Evolutionary conservation across 2,888 invertebrate genomes (phyloP), one percentile per base, ranked within the genome.

Genomic region (Melieria crassipennis): DNA sequence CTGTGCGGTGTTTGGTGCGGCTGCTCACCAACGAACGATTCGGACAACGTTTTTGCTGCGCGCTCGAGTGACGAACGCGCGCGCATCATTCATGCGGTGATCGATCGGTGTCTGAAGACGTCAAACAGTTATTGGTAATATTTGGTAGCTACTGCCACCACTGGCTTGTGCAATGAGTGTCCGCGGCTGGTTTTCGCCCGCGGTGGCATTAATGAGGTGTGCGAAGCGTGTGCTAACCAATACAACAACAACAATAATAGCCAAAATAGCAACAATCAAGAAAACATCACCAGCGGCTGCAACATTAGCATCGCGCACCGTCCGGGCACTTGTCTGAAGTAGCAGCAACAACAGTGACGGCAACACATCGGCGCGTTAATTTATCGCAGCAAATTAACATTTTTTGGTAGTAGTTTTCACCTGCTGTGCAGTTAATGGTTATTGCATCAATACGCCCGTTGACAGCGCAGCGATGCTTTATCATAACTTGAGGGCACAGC

Each of bases 391-490:
- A 66, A 69, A 75, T 75, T 71, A 72, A 56, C 72, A 71, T 72
- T 63, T 74, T 68, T 60, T 65, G 64, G 69, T 64, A 61, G 69
- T 64, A 71, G 65, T 75, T 76, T 73, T 73, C 75, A 76, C 74
- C 78, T 76, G 78, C 75, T 72, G 74, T 64, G 75, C 48, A 16
- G 58, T 73, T 76, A 64, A 65, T 67, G 58, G 63, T 65, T 71
- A 70, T 58, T 55, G 70, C 69, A 69, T 48, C 42, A 46, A 58
- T 57, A 13, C 68, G 16, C 47, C 13, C 11, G 30, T 1, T 55
- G n/a, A 42, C 69, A 67, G 43, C 69, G 45, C 16, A 43, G 55
- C 47, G 65, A 56, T 61, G 66, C 62, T 50, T 50, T 67, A 72
- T 57, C 66, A 60, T 58, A 69, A 65, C 57, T 66, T 61, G 52